phyloP scores from a whole-genome alignment of 2,113 vertebrate species.

The Tenebrosternarchus preto region DNA sequence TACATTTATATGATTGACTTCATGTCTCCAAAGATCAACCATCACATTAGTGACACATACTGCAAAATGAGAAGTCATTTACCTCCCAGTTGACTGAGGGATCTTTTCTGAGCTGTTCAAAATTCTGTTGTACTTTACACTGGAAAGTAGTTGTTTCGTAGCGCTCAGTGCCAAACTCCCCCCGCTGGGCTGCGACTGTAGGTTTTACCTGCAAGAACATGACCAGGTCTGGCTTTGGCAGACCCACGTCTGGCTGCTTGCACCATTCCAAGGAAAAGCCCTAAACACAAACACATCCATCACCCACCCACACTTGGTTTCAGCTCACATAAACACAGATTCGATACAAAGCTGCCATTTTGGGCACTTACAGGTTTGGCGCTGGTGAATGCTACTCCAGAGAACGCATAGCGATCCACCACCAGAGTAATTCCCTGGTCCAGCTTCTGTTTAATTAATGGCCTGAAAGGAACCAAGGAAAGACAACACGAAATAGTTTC shows the following conservation, averaged over 20 bases:
- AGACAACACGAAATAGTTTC: background rate
- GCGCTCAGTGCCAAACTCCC: constrained; percentile 82
- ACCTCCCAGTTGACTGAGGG: constrained; percentile 89
- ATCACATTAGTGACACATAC: too few species aligned
- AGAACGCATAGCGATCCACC: constrained; percentile 93
- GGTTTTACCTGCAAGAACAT: constrained; percentile 85
- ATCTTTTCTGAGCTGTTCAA: constrained; percentile 82
- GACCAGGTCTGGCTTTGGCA: constrained; percentile 93
- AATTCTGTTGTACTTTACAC: constrained; percentile 76
- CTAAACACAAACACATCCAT: constrained; percentile 62
- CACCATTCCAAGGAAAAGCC: constrained; percentile 91
- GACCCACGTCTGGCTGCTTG: constrained; percentile 84
- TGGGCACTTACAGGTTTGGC: constrained; percentile 84
- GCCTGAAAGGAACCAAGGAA: constrained; percentile 55
- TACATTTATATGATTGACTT: background rate
- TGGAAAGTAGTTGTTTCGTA: constrained; percentile 87
- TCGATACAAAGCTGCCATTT: background rate
- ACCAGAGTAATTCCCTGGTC: constrained; percentile 85
- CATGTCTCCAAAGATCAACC: too few species aligned
- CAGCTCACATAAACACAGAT: background rate
- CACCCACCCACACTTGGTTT: background rate
- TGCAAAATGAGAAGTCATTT: constrained; percentile 32
- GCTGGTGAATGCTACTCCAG: constrained; percentile 91
- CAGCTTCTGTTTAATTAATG: constrained; percentile 79
- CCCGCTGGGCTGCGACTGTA: constrained; percentile 73